Evolutionary conservation across 2,113 vertebrate species (phyloP).

Genomic region (Myrmecophaga tridactyla): DNA sequence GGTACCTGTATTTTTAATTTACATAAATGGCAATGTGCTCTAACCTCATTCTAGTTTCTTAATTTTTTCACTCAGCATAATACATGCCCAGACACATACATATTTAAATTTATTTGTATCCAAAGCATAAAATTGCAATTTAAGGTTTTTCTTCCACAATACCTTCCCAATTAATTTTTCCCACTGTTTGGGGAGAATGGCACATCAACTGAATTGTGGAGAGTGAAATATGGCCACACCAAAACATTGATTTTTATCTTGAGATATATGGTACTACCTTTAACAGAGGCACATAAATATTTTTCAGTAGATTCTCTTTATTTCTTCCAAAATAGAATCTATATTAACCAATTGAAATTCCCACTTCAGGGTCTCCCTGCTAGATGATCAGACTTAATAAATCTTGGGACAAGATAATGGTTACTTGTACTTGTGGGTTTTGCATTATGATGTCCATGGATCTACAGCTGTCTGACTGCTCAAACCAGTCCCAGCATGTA

Average conservation of each 20-base stretch:
- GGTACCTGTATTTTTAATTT: not conserved
- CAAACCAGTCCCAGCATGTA: slow-evolving; percentile 2
- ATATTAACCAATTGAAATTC: not conserved
- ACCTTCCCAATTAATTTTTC: not conserved
- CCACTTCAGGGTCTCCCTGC: not conserved
- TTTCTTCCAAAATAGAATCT: slow-evolving; percentile 30
- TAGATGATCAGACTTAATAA: not conserved
- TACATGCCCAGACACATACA: not conserved
- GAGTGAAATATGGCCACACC: not conserved
- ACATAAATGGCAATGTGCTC: not conserved
- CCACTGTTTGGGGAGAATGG: not conserved
- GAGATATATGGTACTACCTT: not conserved
- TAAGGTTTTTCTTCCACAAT: not conserved
- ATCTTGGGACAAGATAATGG: not conserved
- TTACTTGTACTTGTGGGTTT: slow-evolving; percentile 33
- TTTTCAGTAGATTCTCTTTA: not conserved
- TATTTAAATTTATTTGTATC: not conserved
- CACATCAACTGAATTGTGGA: not conserved
- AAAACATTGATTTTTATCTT: slow-evolving; percentile 37
- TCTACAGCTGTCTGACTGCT: not conserved
- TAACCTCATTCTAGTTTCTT: not conserved
- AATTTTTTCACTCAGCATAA: not conserved
- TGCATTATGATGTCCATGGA: not conserved
- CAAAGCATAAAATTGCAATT: slow-evolving; percentile 41
- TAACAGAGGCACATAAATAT: not conserved